Base-by-base conservation (phyloP, 2,113 vertebrate species). In the Cromileptes altivelis region DNA sequence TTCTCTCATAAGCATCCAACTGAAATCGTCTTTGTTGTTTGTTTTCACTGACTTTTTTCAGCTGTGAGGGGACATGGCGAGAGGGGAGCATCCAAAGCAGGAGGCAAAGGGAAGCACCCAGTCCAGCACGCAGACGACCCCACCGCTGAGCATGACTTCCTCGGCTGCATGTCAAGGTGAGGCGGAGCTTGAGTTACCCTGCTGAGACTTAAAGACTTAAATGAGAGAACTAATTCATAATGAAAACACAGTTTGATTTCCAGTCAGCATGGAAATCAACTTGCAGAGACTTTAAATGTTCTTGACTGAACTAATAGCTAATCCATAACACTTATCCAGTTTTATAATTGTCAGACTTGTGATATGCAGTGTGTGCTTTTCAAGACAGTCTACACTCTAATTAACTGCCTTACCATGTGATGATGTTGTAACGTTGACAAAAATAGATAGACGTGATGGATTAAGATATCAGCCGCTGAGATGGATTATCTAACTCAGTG, bases 151-250 rank as follows among this genome's bases (percentile, higher is more conserved):
- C 97, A 97, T 0, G 97, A 99, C 92, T 98, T 99, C 93, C 96
- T 99, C 0, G 97, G 97, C 72, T 99, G 98, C 95, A 98, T 99
- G 97, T 97, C 98, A 68, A 97, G 97, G 98, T 99, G 88, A 85
- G 95, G 37, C 7, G 49, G 10, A n/a, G 95, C n/a, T 13, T 8
- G 8, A 40, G 23, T 19, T 13, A 40, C 21, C 19, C 27, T 33
- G 30, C 33, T 19, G 42, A 37, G 45, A 52, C 6, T n/a, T 47
- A 30, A 52, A 14, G 18, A 40, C 17, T 17, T 50, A 23, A 61
- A 75, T 50, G 2, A 80, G 13, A 63, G 18, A 50, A 12, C 12
- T 14, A 7, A 56, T 25, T 72, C 50, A 1, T 37, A 12, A 64
- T 65, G 14, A 21, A 63, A 56, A 47, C 37, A 1, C 37, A 1